These are phyloP conservation scores for Zingel zingel DNA, from an alignment of 2,113 vertebrate genomes.

Conservation along the genomic window DNA sequence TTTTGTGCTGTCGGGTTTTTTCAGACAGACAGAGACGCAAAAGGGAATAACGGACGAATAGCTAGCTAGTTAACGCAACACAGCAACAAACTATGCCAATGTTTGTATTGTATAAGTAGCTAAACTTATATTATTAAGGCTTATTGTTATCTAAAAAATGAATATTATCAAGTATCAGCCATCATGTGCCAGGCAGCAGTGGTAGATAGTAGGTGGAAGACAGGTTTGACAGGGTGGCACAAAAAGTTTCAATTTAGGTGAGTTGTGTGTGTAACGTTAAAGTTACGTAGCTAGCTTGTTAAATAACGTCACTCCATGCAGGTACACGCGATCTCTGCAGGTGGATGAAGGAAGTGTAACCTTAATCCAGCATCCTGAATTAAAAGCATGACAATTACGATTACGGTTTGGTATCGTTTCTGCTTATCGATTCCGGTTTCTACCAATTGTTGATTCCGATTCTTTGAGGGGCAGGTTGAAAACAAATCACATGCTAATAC, in stretches of 20 bases:
- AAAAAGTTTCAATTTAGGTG: constrained; percentile 1
- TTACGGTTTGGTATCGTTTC: no score
- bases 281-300: background rate
- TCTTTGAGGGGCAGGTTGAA: no score
- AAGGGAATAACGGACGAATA: constrained; percentile 4
- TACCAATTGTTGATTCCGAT: no score
- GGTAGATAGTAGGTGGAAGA: background rate
- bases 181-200: background rate
- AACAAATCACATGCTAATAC: no score
- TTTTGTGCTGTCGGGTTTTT: constrained; percentile 12
- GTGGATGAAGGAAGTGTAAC: background rate
- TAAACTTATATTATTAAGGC: background rate
- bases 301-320: background rate
- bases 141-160: background rate
- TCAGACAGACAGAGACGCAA: constrained; percentile 25
- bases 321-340: background rate
- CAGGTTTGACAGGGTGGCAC: background rate
- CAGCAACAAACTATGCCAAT: background rate
- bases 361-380: background rate
- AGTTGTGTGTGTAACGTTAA: background rate
- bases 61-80: constrained; percentile 31
- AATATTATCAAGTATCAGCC: background rate
- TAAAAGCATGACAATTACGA: background rate
- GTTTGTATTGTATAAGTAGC: background rate
- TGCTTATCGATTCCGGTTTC: no score